Evolutionary conservation across 1,140 invertebrate genomes (phyloP).

Genomic region (Eurosta solidaginis): DNA sequence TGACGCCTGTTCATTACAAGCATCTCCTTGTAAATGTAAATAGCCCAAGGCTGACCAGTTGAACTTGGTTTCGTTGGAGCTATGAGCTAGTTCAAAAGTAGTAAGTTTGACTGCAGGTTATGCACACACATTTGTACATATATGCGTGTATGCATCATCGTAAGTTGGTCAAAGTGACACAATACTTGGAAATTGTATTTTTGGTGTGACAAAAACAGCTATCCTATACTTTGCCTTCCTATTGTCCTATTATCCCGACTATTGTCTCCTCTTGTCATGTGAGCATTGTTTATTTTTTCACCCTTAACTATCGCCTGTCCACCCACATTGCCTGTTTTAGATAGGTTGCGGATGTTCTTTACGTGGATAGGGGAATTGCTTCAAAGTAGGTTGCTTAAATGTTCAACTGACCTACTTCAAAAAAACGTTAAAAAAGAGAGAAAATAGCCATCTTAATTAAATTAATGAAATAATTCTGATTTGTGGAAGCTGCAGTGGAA

Average conservation of each 20-base stretch:
- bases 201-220: slow-evolving; percentile 23
- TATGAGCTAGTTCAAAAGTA: too few relatives aligned
- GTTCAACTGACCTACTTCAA: background rate
- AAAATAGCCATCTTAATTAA: background rate
- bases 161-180: background rate
- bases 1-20: too few relatives aligned
- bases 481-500: background rate
- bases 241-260: slow-evolving; percentile 14
- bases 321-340: background rate
- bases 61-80: too few relatives aligned
- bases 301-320: background rate
- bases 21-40: too few relatives aligned
- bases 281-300: background rate
- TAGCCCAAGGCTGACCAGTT: too few relatives aligned
- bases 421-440: background rate
- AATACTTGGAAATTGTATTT: background rate
- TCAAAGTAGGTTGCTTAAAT: background rate
- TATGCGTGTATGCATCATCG: too few relatives aligned
- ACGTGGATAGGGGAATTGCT: background rate
- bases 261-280: background rate
- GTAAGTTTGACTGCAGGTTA: too few relatives aligned
- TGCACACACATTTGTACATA: too few relatives aligned
- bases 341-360: background rate
- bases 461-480: background rate
- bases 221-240: background rate